Conservation (phyloP, 2,797 vertebrate genomes). For the Falco rusticolus region DNA sequence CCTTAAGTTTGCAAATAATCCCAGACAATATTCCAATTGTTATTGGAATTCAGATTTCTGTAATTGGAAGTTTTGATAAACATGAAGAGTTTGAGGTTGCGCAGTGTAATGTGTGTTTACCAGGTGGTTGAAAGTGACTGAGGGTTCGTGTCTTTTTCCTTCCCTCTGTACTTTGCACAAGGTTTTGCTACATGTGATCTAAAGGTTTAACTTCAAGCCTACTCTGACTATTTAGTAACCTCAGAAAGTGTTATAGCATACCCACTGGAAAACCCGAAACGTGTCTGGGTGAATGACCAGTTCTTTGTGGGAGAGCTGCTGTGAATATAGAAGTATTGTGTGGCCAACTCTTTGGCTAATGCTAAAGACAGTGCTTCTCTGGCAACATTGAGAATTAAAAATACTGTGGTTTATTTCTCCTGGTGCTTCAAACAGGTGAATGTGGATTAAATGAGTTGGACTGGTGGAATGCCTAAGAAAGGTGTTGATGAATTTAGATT, state of each 20-base stretch:
- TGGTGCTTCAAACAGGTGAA: background rate
- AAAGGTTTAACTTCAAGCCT: background rate
- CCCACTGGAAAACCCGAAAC: background rate
- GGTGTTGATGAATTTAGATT: background rate
- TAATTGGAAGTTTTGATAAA: background rate
- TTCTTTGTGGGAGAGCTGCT: background rate
- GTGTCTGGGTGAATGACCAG: background rate
- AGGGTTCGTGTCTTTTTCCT: background rate
- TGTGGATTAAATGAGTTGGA: background rate
- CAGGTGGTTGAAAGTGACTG: background rate
- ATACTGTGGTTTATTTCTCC: background rate
- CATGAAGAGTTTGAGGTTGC: background rate
- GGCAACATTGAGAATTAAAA: background rate
- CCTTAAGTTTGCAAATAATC: background rate
- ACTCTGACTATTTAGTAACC: background rate
- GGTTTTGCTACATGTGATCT: background rate
- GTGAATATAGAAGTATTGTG: background rate
- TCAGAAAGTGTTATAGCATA: background rate
- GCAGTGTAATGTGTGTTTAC: background rate
- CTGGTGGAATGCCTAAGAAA: background rate
- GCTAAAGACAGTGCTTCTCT: background rate
- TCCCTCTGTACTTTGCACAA: background rate
- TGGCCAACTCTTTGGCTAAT: background rate
- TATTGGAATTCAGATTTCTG: background rate
- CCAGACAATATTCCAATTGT: background rate